Evolutionary conservation across 1,140 invertebrate species (phyloP).

Genomic region (Papilio helenus): DNA sequence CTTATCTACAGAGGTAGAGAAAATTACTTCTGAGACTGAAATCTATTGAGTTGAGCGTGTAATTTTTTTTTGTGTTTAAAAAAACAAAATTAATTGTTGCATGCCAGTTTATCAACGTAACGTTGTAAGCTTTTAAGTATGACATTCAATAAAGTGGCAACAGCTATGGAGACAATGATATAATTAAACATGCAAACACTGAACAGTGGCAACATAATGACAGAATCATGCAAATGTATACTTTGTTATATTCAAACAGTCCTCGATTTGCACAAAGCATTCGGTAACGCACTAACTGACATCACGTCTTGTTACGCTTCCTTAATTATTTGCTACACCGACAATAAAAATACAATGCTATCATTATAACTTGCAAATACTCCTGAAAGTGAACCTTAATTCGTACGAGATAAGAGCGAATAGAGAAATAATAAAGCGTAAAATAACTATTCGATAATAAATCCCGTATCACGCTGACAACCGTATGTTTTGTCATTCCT

Average conservation of each 20-base stretch:
- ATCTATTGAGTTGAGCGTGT: no score
- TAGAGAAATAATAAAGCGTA: constrained; percentile 30
- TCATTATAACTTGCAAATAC: constrained; percentile 34
- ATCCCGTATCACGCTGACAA: constrained; percentile 75
- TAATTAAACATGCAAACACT: constrained; percentile 31
- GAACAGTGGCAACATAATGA: not conserved
- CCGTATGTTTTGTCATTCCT: constrained; percentile 76
- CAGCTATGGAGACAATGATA: constrained; percentile 14
- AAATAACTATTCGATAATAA: constrained; percentile 60
- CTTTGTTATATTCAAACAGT: constrained; percentile 16
- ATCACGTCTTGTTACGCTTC: constrained; percentile 66
- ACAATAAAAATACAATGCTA: constrained; percentile 53
- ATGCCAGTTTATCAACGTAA: no score
- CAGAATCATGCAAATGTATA: constrained; percentile 29
- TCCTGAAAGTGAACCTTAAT: constrained; percentile 48
- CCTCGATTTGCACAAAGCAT: constrained; percentile 28
- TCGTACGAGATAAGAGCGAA: constrained; percentile 38
- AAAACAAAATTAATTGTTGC: no score
- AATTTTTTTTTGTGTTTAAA: no score
- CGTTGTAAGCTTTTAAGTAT: no score
- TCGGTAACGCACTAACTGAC: constrained; percentile 43
- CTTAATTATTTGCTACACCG: constrained; percentile 64
- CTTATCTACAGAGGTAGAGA: no score
- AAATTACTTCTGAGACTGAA: no score
- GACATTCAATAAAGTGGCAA: not conserved